A percentile compares a stretch with the other conserved stretches of the same genome.
These are phyloP conservation scores for Acrobasis consociella DNA, from an alignment of 2,888 invertebrate species.

Conservation along the genomic window DNA sequence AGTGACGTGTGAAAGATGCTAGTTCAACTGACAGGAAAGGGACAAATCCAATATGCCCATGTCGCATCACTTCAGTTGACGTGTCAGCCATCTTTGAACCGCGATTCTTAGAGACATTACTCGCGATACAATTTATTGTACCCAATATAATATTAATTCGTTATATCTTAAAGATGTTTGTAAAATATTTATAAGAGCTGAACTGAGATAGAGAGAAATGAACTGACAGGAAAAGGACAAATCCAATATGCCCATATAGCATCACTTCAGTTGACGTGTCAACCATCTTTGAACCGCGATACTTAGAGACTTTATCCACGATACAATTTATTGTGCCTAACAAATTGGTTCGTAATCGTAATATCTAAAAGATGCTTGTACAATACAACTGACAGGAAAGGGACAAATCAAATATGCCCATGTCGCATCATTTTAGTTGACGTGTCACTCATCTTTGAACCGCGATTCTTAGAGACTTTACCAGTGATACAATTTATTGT, in stretches of 20 bases:
- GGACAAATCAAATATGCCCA: slow-evolving; percentile 56
- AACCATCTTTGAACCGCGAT: too few species aligned
- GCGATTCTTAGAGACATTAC: not conserved
- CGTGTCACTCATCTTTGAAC: slow-evolving; percentile 36
- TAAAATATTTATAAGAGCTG: too few species aligned
- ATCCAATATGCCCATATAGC: too few species aligned
- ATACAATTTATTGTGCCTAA: too few species aligned
- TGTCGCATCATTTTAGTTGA: slow-evolving; percentile 46
- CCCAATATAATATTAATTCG: not conserved
- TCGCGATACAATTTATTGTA: not conserved
- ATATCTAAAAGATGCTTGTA: slow-evolving; percentile 24
- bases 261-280: too few species aligned
- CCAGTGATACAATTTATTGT: not conserved
- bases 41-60: slow-evolving; percentile 56
- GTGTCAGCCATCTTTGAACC: slow-evolving; percentile 36
- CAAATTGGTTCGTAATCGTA: too few species aligned
- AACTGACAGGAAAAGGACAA: too few species aligned
- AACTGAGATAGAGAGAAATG: too few species aligned
- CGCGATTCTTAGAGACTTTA: not conserved
- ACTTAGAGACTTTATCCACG: too few species aligned
- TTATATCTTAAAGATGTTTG: too few species aligned
- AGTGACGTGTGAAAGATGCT: slow-evolving; percentile 27
- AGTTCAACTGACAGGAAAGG: slow-evolving; percentile 44
- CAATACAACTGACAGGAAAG: slow-evolving; percentile 43
- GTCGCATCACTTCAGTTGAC: slow-evolving; percentile 45